Base-by-base conservation (phyloP, 2,888 invertebrate genomes). In the Athalia cordata region DNA sequence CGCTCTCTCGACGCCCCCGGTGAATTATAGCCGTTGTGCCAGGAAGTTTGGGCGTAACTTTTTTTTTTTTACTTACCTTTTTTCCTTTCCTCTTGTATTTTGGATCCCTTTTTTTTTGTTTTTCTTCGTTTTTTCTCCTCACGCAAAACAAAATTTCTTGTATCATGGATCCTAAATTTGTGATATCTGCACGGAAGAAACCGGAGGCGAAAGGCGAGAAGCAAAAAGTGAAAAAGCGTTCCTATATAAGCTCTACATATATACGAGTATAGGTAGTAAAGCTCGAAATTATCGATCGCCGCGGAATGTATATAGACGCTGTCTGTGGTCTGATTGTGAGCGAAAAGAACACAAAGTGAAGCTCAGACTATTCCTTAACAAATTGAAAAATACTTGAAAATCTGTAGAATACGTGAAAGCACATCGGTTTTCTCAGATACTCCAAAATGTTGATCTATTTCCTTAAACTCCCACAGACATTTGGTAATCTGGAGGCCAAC, bases 1-100 rank as follows among this genome's bases (percentile, higher is more conserved):
- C 50, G 15, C 15, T 8, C 49, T 9, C 9, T 29, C 64, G 45
- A 66, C 3, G 5, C 11, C 7, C 68, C 52, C 52, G 50, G 55
- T 68, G 68, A 68, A 52, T 68, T 68, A 68, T 55, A 68, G 68
- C 29, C 55, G 29, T 68, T 68, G 29, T 29, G 50, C 52, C 52
- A 11, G 55, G 9, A 55, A 68, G 29, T 68, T 68, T 52, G 13
- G 11, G 68, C 43, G 52, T 15, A 55, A 68, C 68, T 50, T 55
- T 52, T 47, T 55, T 52, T 47, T 9, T 43, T 43, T 4, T 13
- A 15, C n/a, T 11, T 68, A 6, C 5, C 29, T 29, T 29, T 5
- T 6, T n/a, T 43, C 11, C 8, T 15, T 9, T 67, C 50, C 8
- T 15, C 67, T 67, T 67, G n/a, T 52, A 29, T 29, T 64, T 64